Evolutionary conservation across 2,888 invertebrate species (phyloP), one percentile per base, ranked within the genome.

Genomic region (Eupithecia tripunctaria): DNA sequence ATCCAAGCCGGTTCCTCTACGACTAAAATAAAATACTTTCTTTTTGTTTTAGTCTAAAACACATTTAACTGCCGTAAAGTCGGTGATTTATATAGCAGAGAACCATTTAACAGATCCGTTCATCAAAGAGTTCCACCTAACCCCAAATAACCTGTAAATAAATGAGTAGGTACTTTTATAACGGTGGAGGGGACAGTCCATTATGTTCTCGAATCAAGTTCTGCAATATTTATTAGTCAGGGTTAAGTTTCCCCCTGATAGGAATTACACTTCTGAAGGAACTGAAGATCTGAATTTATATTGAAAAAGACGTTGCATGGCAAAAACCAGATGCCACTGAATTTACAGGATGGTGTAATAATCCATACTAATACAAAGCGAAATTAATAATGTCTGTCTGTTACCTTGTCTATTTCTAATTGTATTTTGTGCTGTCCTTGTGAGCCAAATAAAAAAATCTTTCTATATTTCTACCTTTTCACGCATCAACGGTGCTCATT

Each of bases 221-320:
- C 75, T 89, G 85, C 82, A 88, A 87, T 85, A 89, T 89, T 89
- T 86, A 90, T 88, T 82, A 86, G 84, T 76, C 73, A 72, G 77
- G 80, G 81, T 64, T 64, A 64, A 80, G 73, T 75, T 76, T 78
- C 72, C 76, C 79, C 82, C 81, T 79, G 79, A 82, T 82, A 84
- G 85, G 89, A 88, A 88, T 89, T 89, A 87, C 87, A 29, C 64
- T 64, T 36, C 14, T n/a, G 38, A 63, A 36, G 18, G n/a, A 7
- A n/a, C 10, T 63, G 21, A 63, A 63, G 32, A 25, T 25, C 25
- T 56, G 56, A 25, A 56, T 56, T 56, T 56, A 56, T 56, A 56
- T 56, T 56, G 51, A 51, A 51, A 51, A 51, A 51, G 51, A 43
- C n/a, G n/a, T 47, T 10, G 51, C n/a, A 3, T 51, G 21, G 21